Conservation (phyloP, 2,113 vertebrate species). For the Gnathonemus longibarbis region DNA sequence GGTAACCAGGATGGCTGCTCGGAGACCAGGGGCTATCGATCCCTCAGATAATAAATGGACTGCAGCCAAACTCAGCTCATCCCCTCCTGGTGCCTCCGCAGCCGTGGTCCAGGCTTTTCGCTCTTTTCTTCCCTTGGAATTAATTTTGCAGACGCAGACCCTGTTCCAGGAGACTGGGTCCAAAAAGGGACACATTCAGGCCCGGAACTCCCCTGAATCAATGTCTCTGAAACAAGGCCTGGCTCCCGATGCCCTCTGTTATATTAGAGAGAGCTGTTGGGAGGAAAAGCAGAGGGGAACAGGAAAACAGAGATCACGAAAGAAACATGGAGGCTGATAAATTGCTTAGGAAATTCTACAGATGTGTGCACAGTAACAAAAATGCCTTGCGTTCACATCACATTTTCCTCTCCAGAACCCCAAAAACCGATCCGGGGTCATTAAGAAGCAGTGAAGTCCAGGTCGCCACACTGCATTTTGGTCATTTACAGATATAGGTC, state of each 20-base stretch:
- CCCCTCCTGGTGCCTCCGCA: conserved; percentile 4
- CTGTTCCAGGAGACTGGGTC: conserved; percentile 12
- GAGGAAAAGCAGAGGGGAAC: not conserved
- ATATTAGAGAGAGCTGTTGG: not conserved
- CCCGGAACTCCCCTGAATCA: not conserved
- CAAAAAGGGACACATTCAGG: conserved; percentile 9
- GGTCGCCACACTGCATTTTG: not conserved
- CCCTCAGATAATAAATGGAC: conserved; percentile 26
- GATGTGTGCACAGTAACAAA: not conserved
- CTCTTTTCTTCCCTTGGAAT: conserved; percentile 8
- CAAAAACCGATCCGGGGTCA: not conserved
- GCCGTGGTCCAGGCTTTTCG: not conserved
- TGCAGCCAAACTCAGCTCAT: conserved; percentile 20
- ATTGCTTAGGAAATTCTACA: not conserved
- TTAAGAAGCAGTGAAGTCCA: not conserved
- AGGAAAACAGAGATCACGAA: not conserved
- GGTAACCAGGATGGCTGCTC: conserved; percentile 64
- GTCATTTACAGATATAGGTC: not conserved
- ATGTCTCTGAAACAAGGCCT: conserved; percentile 3
- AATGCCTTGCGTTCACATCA: not conserved
- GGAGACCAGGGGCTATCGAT: conserved; percentile 68
- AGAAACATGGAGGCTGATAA: not conserved
- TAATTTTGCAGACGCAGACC: conserved; percentile 4
- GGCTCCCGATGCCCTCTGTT: not conserved
- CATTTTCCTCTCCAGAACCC: not conserved